These are phyloP conservation scores for Tiliacea citrago DNA, from an alignment of 2,888 invertebrate species.

Conservation along the genomic window DNA sequence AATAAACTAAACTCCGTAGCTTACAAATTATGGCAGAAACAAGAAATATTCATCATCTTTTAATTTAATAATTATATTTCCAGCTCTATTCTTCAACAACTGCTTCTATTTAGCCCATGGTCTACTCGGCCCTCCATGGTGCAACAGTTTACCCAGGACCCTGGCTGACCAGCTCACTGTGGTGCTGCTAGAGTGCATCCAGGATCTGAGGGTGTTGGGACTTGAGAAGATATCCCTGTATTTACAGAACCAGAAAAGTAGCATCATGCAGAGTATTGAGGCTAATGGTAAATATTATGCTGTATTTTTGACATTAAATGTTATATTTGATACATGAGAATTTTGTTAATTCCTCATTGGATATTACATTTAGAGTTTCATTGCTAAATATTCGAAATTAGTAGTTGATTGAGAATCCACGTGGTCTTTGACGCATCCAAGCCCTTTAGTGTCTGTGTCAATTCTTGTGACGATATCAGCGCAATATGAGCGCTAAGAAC, in stretches of 20 bases:
- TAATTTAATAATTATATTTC: constrained; percentile 50
- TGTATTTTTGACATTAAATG: background rate
- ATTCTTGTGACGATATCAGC: background rate
- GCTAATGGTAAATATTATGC: constrained; percentile 75
- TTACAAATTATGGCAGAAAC: background rate
- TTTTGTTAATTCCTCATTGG: background rate
- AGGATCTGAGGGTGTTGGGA: constrained; percentile 84
- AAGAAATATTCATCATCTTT: background rate
- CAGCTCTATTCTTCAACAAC: constrained; percentile 89
- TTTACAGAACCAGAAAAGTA: constrained; percentile 81
- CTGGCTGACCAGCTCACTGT: constrained; percentile 79
- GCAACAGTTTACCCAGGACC: constrained; percentile 74
- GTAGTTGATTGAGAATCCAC: background rate
- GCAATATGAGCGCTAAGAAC: background rate
- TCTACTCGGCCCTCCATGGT: constrained; percentile 88
- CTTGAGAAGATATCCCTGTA: constrained; percentile 86
- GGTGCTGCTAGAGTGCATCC: constrained; percentile 82
- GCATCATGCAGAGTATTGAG: constrained; percentile 81
- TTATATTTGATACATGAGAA: background rate
- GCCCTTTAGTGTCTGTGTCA: background rate
- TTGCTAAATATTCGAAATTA: background rate
- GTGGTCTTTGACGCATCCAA: background rate
- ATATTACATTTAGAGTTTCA: background rate
- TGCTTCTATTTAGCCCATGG: constrained; percentile 88
- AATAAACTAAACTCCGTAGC: background rate